A percentile compares a stretch with the other conserved stretches of the same genome.
phyloP scores from a whole-genome alignment of 2,797 vertebrate species.

The Argya squamiceps region DNA sequence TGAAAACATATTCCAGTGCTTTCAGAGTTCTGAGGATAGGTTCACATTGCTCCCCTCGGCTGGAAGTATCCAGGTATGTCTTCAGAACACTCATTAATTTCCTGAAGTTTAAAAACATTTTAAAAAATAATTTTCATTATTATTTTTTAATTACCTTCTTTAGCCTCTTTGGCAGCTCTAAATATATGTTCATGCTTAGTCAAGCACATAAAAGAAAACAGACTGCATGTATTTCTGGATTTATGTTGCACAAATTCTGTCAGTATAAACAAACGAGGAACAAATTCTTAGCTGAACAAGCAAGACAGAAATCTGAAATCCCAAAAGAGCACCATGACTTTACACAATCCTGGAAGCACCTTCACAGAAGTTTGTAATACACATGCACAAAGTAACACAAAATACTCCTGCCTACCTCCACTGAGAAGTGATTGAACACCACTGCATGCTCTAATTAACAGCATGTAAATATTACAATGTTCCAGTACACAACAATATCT shows the following conservation, averaged over 20 bases:
- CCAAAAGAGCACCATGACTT: neutral
- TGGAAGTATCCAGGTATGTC: slow-evolving; percentile 92
- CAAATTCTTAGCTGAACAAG: neutral
- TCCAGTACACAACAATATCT: neutral
- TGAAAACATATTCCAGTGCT: slow-evolving; percentile 97
- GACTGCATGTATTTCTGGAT: neutral
- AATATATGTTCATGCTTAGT: slow-evolving; percentile 19
- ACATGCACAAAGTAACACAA: neutral
- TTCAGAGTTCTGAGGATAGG: slow-evolving; percentile 94
- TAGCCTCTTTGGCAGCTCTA: neutral
- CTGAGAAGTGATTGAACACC: neutral
- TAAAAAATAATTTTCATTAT: neutral
- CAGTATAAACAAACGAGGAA: neutral
- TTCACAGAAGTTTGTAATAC: neutral
- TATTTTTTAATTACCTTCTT: neutral
- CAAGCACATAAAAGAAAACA: neutral
- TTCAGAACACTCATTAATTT: slow-evolving; percentile 96
- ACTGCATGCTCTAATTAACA: neutral
- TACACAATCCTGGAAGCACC: neutral
- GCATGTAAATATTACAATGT: neutral
- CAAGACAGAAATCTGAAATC: neutral
- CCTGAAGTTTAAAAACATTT: slow-evolving; percentile 72
- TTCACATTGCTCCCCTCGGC: slow-evolving; percentile 92
- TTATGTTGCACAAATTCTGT: neutral
- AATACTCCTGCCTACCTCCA: neutral